A percentile compares a stretch with the other conserved stretches of the same genome.
Conservation (phyloP, 2,888 invertebrate genomes). For the Gasteruption jaculator region DNA sequence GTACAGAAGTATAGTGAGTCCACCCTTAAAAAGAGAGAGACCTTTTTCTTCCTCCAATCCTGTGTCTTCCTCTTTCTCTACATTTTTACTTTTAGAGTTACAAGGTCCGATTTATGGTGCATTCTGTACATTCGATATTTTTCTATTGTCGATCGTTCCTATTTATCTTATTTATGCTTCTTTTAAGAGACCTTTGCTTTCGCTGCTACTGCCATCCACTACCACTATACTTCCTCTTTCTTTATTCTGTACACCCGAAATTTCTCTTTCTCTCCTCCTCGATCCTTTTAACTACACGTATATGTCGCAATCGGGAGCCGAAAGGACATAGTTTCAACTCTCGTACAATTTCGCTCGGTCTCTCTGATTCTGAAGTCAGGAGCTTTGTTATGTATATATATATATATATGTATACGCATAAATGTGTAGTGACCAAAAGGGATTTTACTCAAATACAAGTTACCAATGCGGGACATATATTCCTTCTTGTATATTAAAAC, state of each 20-base stretch:
- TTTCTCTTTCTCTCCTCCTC: background rate
- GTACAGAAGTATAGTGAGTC: too few species aligned
- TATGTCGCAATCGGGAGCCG: conserved; percentile 18
- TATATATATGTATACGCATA: too few species aligned
- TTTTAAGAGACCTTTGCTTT: conserved; percentile 43
- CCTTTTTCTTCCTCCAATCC: too few species aligned
- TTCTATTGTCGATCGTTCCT: conserved; percentile 51
- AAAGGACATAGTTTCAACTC: conserved; percentile 23
- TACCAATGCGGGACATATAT: too few species aligned
- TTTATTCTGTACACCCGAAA: conserved; percentile 14
- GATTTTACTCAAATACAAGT: too few species aligned
- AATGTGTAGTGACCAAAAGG: too few species aligned
- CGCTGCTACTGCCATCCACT: too few species aligned
- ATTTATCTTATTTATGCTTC: conserved; percentile 52
- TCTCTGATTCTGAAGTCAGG: too few species aligned
- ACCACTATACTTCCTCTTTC: too few species aligned
- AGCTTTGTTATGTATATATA: too few species aligned
- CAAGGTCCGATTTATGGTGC: conserved; percentile 50
- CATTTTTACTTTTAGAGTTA: conserved; percentile 22
- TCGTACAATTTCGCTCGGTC: conserved; percentile 29
- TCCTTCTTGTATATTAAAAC: conserved; percentile 45
- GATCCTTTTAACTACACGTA: conserved; percentile 8
- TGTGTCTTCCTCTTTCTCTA: conserved; percentile 17
- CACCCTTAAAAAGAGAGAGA: too few species aligned
- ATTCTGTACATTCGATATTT: conserved; percentile 50